Evolutionary conservation across 1,140 invertebrate species (phyloP), one percentile per base, ranked within the genome.

Genomic region (Euwallacea fornicatus): DNA sequence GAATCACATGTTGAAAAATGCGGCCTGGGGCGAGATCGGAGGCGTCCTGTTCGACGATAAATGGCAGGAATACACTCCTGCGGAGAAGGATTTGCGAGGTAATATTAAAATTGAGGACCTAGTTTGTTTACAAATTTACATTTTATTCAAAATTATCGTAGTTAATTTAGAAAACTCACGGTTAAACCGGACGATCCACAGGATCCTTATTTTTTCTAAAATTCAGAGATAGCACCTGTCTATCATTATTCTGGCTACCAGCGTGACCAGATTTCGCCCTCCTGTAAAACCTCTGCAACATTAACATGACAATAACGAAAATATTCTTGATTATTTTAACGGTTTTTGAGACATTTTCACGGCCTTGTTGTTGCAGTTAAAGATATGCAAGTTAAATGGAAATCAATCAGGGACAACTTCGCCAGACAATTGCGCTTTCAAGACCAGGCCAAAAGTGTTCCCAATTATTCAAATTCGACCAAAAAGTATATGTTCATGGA

Each of bases 321-420:
- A 33, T 33, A 33, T 33, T 33, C 4, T 33, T 1, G 21, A 33
- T 2, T 33, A 4, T 33, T 33, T 33, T 33, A 33, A 33, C 21
- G 21, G 4, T 33, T 33, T 33, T 33, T 33, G 21, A 33, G 21
- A 33, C 21, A 33, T 33, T 33, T 4, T 33, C 21, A 33, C 4
- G 21, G 1, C 21, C 1, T 33, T 33, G 4, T 33, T 42, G 56
- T 77, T 76, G 13, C 67, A 78, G 76, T 72, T 8, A 73, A 69
- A 67, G 75, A 78, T 59, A 50, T 78, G 33, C 76, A 78, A 54
- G 43, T 67, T 8, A 78, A 76, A 73, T 78, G 76, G 76, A 78
- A 75, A 71, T 66, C 74, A 7, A 41, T 78, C 6, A 59, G 74
- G 11, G 76, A 78, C 54, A 75, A 70, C 13, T 76, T 73, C 47